Conservation (phyloP, 1,140 invertebrate species). For the Leptoteleia sp. region DNA sequence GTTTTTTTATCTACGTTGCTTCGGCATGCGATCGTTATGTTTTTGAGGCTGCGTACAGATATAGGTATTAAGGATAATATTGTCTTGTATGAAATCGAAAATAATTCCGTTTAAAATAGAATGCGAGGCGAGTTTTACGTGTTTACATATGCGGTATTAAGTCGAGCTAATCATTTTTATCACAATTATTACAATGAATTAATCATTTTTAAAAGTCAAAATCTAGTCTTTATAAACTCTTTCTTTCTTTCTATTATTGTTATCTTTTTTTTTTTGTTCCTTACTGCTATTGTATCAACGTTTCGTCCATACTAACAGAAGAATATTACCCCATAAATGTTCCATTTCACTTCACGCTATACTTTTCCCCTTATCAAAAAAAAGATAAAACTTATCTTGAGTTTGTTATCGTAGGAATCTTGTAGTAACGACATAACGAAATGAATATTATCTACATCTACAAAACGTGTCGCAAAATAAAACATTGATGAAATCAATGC, state of each 20-base stretch:
- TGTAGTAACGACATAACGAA: constrained; percentile 33
- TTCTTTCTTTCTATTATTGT: constrained; percentile 5
- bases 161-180: no score
- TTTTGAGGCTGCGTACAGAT: no score
- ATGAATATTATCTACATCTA: constrained; percentile 37
- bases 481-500: constrained; percentile 16
- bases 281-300: constrained; percentile 18
- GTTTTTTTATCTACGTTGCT: no score
- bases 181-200: no score
- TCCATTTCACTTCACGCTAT: constrained; percentile 20
- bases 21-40: no score
- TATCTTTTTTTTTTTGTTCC: no score
- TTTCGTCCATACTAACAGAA: constrained; percentile 34
- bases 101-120: no score
- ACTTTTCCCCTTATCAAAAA: constrained; percentile 38
- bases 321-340: constrained; percentile 36
- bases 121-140: no score
- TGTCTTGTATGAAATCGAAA: no score
- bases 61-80: no score
- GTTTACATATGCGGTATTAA: no score
- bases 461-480: constrained; percentile 6
- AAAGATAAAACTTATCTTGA: constrained; percentile 33
- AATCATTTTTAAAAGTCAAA: no score
- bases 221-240: constrained; percentile 18
- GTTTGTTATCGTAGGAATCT: constrained; percentile 26